These are phyloP conservation scores for Ochropleura leucogaster DNA, from an alignment of 2,888 invertebrate species.

Conservation along the genomic window DNA sequence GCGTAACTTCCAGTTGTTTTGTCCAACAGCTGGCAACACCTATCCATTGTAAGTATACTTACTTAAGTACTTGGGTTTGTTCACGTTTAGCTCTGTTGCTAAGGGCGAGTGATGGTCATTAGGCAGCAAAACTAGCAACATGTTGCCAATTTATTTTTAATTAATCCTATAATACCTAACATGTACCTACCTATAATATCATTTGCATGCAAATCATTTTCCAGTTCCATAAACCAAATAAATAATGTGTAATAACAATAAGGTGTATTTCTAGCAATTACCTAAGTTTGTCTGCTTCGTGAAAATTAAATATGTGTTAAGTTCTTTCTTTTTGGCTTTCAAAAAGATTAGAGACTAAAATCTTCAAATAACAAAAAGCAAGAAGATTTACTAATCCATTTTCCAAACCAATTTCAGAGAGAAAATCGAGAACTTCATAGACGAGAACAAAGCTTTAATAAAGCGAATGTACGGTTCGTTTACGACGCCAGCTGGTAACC, in stretches of 20 bases:
- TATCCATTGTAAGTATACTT: conserved; percentile 94
- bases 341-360: background rate
- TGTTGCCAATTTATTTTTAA: too few species aligned
- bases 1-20: conserved; percentile 96
- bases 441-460: conserved; percentile 98
- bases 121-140: too few species aligned
- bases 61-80: conserved; percentile 1
- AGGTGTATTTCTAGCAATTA: too few species aligned
- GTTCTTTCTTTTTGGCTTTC: background rate
- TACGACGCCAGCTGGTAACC: conserved; percentile 87
- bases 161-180: too few species aligned
- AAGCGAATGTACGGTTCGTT: conserved; percentile 98
- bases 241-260: too few species aligned
- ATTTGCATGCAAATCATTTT: too few species aligned
- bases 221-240: too few species aligned
- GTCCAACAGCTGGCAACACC: conserved; percentile 97
- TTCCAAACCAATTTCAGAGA: conserved; percentile 91
- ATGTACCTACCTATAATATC: too few species aligned
- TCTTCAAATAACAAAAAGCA: background rate
- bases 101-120: background rate
- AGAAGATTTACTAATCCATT: background rate
- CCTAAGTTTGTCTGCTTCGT: too few species aligned
- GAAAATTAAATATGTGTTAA: too few species aligned
- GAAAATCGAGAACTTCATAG: conserved; percentile 97
- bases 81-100: conserved; percentile 8